These are phyloP conservation scores for Desmodus rotundus DNA, from an alignment of 2,113 vertebrate species.

Conservation along the genomic window DNA sequence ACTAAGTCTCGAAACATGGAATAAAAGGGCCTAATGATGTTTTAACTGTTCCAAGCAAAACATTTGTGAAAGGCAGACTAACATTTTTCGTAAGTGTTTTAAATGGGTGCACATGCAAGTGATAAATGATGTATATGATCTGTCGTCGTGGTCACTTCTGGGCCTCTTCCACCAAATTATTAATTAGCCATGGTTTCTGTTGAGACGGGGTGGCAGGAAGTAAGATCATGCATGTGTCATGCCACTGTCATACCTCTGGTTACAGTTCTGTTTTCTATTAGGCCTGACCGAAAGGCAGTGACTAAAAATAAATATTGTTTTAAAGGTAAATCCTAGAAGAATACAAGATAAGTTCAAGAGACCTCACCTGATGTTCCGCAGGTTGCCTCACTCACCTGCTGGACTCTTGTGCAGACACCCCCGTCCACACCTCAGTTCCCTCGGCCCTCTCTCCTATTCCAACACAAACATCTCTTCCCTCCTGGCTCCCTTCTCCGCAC, in stretches of 20 bases:
- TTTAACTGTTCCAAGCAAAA: conserved; percentile 4
- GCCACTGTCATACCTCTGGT: neutral
- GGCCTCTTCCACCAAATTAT: neutral
- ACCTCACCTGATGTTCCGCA: conserved; percentile 21
- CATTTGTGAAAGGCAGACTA: neutral
- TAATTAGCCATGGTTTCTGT: neutral
- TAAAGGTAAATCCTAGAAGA: neutral
- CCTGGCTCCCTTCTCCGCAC: neutral
- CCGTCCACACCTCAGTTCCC: neutral
- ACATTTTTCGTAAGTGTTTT: neutral
- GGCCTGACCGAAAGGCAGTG: neutral
- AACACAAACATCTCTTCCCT: neutral
- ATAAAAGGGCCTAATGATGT: neutral
- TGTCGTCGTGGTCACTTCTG: neutral
- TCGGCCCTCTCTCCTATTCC: neutral
- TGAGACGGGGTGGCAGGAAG: neutral
- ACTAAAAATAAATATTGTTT: neutral
- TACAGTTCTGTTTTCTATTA: neutral
- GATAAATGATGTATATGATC: neutral
- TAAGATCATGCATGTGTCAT: neutral
- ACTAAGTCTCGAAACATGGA: neutral
- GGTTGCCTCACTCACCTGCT: conserved; percentile 38
- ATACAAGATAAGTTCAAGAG: neutral
- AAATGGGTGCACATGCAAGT: neutral
- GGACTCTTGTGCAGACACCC: neutral